A percentile compares a stretch with the other conserved stretches of the same genome.
Conservation (phyloP, 35 echinoderm and acorn worm species). For the Nesometra sesokonis region DNA sequence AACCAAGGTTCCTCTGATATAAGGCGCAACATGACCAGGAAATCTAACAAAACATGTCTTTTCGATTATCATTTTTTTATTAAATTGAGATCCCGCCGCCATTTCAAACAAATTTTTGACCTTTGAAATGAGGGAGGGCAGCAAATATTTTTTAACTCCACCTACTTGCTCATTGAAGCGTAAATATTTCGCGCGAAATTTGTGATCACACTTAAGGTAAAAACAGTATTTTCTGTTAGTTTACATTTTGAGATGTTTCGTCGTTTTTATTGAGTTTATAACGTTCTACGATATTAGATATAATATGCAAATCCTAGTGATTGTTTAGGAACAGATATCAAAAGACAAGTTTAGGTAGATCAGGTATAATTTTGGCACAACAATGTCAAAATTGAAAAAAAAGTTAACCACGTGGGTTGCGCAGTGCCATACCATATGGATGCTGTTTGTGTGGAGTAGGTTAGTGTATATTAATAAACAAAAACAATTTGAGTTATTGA, state of each 20-base stretch:
- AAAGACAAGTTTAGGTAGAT: too few species aligned
- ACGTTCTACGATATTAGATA: too few species aligned
- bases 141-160: neutral
- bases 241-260: neutral
- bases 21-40: constrained; percentile 41
- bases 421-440: too few species aligned
- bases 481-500: too few species aligned
- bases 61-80: constrained; percentile 4
- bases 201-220: neutral
- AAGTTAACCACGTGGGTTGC: too few species aligned
- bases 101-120: neutral
- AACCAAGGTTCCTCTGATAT: constrained; percentile 22
- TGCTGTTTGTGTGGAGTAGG: too few species aligned
- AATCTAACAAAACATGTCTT: constrained; percentile 32
- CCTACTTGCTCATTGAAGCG: neutral
- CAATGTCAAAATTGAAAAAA: too few species aligned
- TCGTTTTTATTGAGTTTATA: too few species aligned
- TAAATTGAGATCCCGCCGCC: constrained; percentile 13
- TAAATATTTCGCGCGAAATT: neutral
- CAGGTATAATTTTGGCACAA: too few species aligned
- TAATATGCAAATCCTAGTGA: too few species aligned
- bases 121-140: constrained; percentile 4
- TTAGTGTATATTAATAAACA: too few species aligned
- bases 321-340: too few species aligned
- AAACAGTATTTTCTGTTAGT: neutral